Evolutionary conservation across 2,113 vertebrate genomes (phyloP), one percentile per base, ranked within the genome.

Genomic region (Nycticorax nycticorax): DNA sequence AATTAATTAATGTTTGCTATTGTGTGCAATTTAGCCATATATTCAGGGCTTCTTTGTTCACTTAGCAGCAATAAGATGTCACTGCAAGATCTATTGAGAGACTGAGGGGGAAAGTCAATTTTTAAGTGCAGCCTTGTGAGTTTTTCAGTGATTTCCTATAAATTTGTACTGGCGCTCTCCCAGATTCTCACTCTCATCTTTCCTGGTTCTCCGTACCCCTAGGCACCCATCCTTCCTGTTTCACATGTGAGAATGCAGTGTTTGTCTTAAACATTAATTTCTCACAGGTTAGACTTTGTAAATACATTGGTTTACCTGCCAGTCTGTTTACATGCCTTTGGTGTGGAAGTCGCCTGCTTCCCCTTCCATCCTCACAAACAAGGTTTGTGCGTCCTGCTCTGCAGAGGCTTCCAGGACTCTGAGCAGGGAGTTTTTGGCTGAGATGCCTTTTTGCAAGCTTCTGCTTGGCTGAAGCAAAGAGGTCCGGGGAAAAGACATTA

Each of bases 1-100:
- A 94, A 28, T 91, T 96, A 90, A 96, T 95, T 92, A 89, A 60
- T 92, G 88, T 94, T 95, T 97, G 79, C 79, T 94, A 60, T 89
- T 77, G 50, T 72, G 47, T 84, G 55, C 62, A 55, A 43, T 96
- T 90, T 94, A 92, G 69, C 91, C 77, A 57, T 93, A 55, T 56
- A 96, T 85, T 75, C 50, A 87, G 57, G 41, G 63, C 50, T 76
- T 30, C 75, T 88, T 92, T 97, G 56, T 89, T 96, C 85, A 39
- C 62, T 87, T 85, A 86, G 37, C 78, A 86, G 67, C 72, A 77
- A 14, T 84, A 68, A 93, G 52, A 67, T 90, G 73, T 64, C 91
- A 92, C 52, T 68, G 81, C 33, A 80, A 82, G 78, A 79, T 77
- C 75, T 94, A 69, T 80, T 41, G 85, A 96, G 82, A 79, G 16